Conservation (phyloP, 37 sponge, comb jelly and placozoan species). For the Beroe forskalii region DNA sequence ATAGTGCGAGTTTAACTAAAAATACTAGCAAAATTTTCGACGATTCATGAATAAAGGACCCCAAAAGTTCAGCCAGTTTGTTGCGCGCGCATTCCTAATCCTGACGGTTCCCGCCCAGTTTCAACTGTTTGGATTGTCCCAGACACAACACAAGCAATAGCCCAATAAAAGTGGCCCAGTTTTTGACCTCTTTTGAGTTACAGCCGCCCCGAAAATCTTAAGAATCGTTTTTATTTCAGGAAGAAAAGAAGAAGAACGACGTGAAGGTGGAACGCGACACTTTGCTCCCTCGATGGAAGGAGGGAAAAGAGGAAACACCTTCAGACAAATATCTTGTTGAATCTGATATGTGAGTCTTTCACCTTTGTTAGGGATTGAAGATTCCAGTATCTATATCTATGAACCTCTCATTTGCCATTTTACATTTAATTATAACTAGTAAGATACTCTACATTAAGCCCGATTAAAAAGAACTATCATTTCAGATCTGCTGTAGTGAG, state of each 20-base stretch:
- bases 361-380: not conserved
- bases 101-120: not conserved
- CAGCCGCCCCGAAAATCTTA: no score
- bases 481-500: conserved; percentile 32
- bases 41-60: not conserved
- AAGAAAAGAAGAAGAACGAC: conserved; percentile 54
- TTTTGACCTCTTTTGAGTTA: no score
- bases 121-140: no score
- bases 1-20: not conserved
- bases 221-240: conserved; percentile 1
- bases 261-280: conserved; percentile 2
- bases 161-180: no score
- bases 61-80: not conserved
- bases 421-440: no score
- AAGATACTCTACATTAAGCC: no score
- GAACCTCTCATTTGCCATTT: no score
- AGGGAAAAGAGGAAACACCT: not conserved
- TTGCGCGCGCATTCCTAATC: conserved; percentile 62
- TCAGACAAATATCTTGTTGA: conserved; percentile 21
- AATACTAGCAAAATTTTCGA: not conserved
- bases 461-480: no score
- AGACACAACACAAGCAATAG: no score
- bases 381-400: no score
- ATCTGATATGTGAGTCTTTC: conserved; percentile 43
- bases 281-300: conserved; percentile 23